Base-by-base conservation (phyloP, 2,888 invertebrate species). In the Sepioteuthis lessoniana region DNA sequence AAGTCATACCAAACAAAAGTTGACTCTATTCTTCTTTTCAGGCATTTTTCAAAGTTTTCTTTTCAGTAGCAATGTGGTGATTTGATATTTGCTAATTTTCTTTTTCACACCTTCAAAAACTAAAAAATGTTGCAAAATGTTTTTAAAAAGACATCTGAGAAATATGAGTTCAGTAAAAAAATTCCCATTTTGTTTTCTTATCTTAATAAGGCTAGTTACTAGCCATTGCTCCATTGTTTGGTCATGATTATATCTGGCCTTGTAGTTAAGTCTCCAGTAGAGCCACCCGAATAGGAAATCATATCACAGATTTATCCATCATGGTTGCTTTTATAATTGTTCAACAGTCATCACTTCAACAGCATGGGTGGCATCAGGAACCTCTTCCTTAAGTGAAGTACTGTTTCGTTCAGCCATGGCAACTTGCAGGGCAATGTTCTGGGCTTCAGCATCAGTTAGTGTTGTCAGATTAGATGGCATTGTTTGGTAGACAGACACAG, bases 401-500 rank as follows among this genome's bases (percentile, higher is more conserved):
- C 93, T 93, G 90, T 94, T 94, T 10, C 95, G 94, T 7, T 96
- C 96, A 50, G 97, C 96, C 97, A 97, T 96, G 60, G 96, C 96
- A 94, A 97, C 96, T 94, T 97, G 96, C 28, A 96, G 94, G 19
- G 94, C 90, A 93, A 95, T 95, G n/a, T 46, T 46, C 28, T 91
- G 91, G 3, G 91, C 46, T 28, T 91, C 38, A 91, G 31, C n/a
- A n/a, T 94, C 93, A 4, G 76, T 47, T 50, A 96, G 94, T 91
- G 96, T 95, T 38, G 95, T 95, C 90, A 96, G 95, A 93, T 95
- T 95, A n/a, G 99, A 98, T 97, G 99, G 98, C 98, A 99, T 99
- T 94, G 99, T 98, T 97, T 99, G 99, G 98, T 99, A 99, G 98
- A 99, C 99, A 95, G 99, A 98, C 95, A 99, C 99, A 94, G 99